These are phyloP conservation scores for Zoanthus sansibaricus DNA, from an alignment of 92 coral and sea anemone species.

Conservation along the genomic window DNA sequence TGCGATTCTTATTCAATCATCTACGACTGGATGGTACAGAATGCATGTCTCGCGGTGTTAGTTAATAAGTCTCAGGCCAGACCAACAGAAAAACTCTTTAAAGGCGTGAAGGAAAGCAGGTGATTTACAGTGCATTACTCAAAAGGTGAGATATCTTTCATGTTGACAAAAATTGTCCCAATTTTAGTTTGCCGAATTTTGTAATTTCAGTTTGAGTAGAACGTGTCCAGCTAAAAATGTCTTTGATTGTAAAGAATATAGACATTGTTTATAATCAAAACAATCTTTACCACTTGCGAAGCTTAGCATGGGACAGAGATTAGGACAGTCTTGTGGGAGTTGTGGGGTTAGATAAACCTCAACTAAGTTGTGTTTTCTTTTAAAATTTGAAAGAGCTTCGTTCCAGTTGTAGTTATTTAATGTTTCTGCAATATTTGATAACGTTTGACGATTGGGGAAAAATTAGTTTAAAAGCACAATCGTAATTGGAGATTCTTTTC, in stretches of 20 bases:
- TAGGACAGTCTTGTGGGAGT: background rate
- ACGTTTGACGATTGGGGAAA: background rate
- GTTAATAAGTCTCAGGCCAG: background rate
- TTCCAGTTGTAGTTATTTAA: background rate
- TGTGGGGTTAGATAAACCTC: conserved; percentile 14
- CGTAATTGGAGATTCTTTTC: background rate
- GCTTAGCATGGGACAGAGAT: background rate
- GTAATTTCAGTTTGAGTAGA: conserved; percentile 3
- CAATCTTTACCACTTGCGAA: conserved; percentile 8
- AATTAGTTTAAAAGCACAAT: background rate
- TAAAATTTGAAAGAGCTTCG: background rate
- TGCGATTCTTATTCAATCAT: background rate
- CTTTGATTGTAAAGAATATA: background rate
- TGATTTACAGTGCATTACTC: background rate
- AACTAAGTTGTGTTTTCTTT: background rate
- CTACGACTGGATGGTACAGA: background rate
- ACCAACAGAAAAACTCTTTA: background rate
- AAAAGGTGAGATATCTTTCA: conserved; percentile 11
- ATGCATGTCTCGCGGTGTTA: background rate
- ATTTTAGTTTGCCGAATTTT: background rate
- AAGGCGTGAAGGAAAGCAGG: background rate
- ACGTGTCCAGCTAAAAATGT: background rate
- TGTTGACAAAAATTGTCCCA: conserved; percentile 31
- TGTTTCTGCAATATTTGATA: background rate
- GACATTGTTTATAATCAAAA: conserved; percentile 1